Conservation (phyloP, 1,140 invertebrate genomes). For the Ips nitidus region DNA sequence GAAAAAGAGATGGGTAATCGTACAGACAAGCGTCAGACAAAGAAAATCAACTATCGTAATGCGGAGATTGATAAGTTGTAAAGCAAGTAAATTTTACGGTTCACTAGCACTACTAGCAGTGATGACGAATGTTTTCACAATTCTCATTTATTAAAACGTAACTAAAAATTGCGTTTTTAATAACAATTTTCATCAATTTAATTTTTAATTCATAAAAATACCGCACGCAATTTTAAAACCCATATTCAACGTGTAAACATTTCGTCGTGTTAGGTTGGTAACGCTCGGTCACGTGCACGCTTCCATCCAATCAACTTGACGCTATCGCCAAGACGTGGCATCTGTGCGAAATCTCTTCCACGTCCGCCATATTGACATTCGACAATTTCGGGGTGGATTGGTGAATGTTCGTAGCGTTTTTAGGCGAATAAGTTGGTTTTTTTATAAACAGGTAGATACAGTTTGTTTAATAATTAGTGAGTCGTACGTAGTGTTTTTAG, state of each 20-base stretch:
- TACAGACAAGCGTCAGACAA: no score
- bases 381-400: conserved; percentile 67
- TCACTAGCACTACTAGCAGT: no score
- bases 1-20: no score
- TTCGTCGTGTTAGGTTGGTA: conserved; percentile 31
- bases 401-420: conserved; percentile 69
- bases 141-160: no score
- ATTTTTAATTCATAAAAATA: no score
- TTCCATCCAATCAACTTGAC: conserved; percentile 49
- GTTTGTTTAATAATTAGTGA: conserved; percentile 2
- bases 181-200: no score
- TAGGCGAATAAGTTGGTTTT: conserved; percentile 64
- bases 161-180: no score
- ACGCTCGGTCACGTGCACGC: conserved; percentile 50
- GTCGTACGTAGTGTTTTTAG: conserved; percentile 7
- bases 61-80: no score
- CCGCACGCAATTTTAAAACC: neutral
- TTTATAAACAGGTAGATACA: conserved; percentile 65
- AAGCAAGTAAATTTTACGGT: no score
- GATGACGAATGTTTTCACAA: no score
- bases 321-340: conserved; percentile 69
- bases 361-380: conserved; percentile 79
- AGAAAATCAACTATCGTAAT: no score
- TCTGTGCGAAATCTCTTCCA: conserved; percentile 70
- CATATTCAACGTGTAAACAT: neutral